A percentile compares a stretch with the other conserved stretches of the same genome.
phyloP scores from a whole-genome alignment of 2,888 invertebrate genomes.

The Chrysolina haemoptera region DNA sequence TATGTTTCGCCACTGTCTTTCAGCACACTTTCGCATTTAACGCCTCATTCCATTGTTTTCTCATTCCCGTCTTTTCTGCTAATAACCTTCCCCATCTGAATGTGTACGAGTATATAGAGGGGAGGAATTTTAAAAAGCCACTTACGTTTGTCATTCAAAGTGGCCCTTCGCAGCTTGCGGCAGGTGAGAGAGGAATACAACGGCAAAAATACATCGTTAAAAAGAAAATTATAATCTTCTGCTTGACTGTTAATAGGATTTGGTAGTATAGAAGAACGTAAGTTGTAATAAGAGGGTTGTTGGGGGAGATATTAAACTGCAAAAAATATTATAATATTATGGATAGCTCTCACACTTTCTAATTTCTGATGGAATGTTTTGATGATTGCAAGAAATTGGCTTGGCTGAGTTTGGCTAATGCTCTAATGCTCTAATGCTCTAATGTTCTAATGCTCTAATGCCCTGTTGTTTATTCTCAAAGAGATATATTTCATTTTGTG shows the following conservation, averaged over 20 bases:
- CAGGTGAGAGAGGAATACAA: conserved; percentile 45
- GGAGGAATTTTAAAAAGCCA: conserved; percentile 66
- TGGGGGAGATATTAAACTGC: neutral
- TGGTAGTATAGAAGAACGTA: conserved; percentile 22
- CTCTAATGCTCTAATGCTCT: too few species aligned
- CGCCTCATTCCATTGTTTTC: conserved; percentile 58
- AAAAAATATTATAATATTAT: neutral
- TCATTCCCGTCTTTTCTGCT: conserved; percentile 64
- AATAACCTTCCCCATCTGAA: conserved; percentile 63
- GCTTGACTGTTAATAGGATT: conserved; percentile 49
- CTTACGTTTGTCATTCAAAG: conserved; percentile 66
- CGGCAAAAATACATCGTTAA: conserved; percentile 50
- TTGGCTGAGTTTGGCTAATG: too few species aligned
- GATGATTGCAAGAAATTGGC: too few species aligned
- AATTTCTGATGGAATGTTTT: neutral
- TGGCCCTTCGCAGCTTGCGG: conserved; percentile 53
- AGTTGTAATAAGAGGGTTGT: conserved; percentile 26
- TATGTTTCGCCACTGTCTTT: conserved; percentile 64
- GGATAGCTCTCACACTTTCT: neutral
- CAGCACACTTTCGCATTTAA: conserved; percentile 52
- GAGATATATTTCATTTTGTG: too few species aligned
- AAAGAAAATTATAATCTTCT: conserved; percentile 50
- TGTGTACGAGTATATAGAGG: conserved; percentile 60
- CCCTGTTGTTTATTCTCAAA: too few species aligned
- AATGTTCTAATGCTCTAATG: too few species aligned